Evolutionary conservation across 1,140 invertebrate genomes (phyloP).

Genomic region (Drosophila takahashii): DNA sequence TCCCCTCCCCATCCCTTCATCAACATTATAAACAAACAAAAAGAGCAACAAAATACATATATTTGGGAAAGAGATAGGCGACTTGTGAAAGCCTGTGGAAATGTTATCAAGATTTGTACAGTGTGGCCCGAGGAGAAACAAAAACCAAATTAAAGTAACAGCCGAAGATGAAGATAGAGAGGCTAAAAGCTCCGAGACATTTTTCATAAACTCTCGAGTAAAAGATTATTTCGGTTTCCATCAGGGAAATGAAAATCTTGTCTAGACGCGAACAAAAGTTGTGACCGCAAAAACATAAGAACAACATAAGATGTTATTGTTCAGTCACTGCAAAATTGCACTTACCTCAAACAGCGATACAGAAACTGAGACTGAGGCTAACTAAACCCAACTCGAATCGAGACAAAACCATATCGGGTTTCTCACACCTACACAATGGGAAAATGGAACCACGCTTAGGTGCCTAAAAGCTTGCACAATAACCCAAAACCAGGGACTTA

Average conservation of each 20-base stretch:
- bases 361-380: conserved; percentile 14
- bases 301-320: conserved; percentile 17
- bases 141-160: conserved; percentile 35
- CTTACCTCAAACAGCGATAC: conserved; percentile 44
- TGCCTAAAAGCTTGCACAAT: conserved; percentile 75
- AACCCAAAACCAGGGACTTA: conserved; percentile 1
- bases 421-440: conserved; percentile 72
- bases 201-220: conserved; percentile 12
- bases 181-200: conserved; percentile 9
- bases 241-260: conserved; percentile 10
- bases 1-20: background rate
- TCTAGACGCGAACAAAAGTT: conserved; percentile 23
- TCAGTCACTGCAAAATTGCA: conserved; percentile 61
- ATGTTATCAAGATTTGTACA: conserved; percentile 55
- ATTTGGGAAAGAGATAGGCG: conserved; percentile 16
- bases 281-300: conserved; percentile 18
- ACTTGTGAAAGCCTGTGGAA: conserved; percentile 19
- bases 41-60: conserved; percentile 24
- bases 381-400: conserved; percentile 24
- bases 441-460: conserved; percentile 52
- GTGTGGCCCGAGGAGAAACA: background rate
- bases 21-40: conserved; percentile 65
- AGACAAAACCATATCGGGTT: conserved; percentile 61
- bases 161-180: conserved; percentile 23
- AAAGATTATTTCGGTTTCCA: conserved; percentile 14